Evolutionary conservation across 2,888 invertebrate genomes (phyloP).

Genomic region (Invenusta paracnida): DNA sequence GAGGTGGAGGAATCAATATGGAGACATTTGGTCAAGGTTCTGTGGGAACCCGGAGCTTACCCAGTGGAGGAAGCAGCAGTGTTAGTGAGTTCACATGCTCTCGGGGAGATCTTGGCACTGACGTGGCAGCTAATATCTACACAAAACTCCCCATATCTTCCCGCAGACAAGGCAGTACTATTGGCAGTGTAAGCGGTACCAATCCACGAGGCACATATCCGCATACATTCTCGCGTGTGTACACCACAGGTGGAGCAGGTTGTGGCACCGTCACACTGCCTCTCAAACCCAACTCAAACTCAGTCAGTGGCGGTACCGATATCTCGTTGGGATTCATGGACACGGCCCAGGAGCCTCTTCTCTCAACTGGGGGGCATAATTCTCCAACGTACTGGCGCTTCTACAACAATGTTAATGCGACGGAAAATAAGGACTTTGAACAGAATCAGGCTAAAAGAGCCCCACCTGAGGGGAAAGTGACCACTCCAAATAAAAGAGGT

Average conservation of each 20-base stretch:
- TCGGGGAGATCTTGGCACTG: neutral
- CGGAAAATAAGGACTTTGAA: neutral
- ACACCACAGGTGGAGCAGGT: neutral
- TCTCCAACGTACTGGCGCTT: constrained; percentile 1
- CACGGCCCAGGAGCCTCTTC: neutral
- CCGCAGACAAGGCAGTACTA: neutral
- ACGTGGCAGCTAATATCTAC: neutral
- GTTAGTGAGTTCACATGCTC: neutral
- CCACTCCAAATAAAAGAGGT: neutral
- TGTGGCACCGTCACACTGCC: neutral
- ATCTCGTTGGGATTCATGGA: neutral
- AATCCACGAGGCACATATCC: neutral
- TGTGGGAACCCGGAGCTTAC: neutral
- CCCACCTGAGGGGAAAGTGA: neutral
- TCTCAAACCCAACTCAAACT: too few species aligned
- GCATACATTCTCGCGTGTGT: neutral
- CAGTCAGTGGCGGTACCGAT: too few species aligned
- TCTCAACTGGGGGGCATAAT: neutral
- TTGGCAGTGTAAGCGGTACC: neutral
- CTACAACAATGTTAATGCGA: neutral
- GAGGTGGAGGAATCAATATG: neutral
- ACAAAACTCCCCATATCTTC: neutral
- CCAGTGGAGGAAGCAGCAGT: neutral
- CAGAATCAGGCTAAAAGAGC: neutral
- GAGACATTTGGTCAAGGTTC: neutral